Base-by-base conservation (phyloP, 2,888 invertebrate species). In the Caenorhabditis panamensis region DNA sequence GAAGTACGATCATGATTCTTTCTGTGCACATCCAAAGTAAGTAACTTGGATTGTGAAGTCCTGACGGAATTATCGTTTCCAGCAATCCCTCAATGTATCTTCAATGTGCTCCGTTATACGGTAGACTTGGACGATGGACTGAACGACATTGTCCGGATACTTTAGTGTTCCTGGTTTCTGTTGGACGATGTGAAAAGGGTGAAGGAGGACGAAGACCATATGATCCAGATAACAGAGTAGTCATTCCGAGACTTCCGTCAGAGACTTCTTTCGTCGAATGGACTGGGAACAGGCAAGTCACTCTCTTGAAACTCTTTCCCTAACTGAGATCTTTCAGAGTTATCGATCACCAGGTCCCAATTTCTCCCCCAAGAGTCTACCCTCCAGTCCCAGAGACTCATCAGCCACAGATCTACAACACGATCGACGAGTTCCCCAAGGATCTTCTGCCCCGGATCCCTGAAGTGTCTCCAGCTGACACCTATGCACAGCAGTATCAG, bases 91-190 rank as follows among this genome's bases (percentile, higher is more conserved):
- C 84, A n/a, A 62, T 66, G 51, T 84, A 84, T 54, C 64, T 85
- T 11, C 82, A 85, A 79, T 85, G 85, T 62, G 79, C 83, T 58
- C 85, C 85, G 44, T 49, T 83, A 26, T 75, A 79, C 44, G 83
- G 83, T 13, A 66, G 82, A 56, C 37, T 68, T 16, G 85, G 85
- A 16, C 36, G 79, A 37, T 85, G 85, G 85, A 83, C 84, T 3
- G 77, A 78, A 16, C 13, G 85, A 36, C 62, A 69, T 28, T 85
- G 85, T 69, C 85, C 85, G 0, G 82, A 81, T 26, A 82, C 83
- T 0, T 61, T 85, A n/a, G 18, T 82, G 24, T 85, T 85, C 64
- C 44, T 83, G 6, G 72, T 67, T 9, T 31, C 79, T 13, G 36
- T 82, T 13, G 83, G 75, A 54, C 59, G 84, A 36, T 85, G 85